These are phyloP conservation scores for Melieria crassipennis DNA, from an alignment of 2,888 invertebrate genomes.

Conservation along the genomic window DNA sequence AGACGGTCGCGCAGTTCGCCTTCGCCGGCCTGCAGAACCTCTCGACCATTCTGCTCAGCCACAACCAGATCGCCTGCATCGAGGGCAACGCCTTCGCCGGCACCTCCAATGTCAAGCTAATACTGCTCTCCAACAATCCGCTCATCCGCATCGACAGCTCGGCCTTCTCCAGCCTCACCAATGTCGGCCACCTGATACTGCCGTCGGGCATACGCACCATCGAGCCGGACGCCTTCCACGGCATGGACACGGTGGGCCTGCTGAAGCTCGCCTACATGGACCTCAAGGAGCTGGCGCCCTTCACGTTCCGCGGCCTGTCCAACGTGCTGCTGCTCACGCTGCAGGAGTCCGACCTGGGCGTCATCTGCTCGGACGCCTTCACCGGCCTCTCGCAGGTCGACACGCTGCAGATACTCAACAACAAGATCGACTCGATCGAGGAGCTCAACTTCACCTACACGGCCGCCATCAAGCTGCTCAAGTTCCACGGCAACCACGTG, in stretches of 20 bases:
- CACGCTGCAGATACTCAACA: slow-evolving; percentile 80
- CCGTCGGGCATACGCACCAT: slow-evolving; percentile 82
- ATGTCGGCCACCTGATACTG: slow-evolving; percentile 83
- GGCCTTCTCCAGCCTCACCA: slow-evolving; percentile 85
- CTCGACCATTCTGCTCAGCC: slow-evolving; percentile 74
- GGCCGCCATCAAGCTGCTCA: slow-evolving; percentile 76
- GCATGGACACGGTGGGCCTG: slow-evolving; percentile 82
- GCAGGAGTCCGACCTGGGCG: slow-evolving; percentile 84
- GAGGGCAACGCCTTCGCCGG: slow-evolving; percentile 87
- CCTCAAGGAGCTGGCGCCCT: slow-evolving; percentile 74
- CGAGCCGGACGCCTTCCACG: slow-evolving; percentile 83
- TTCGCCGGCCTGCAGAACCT: slow-evolving; percentile 87
- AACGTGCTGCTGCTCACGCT: slow-evolving; percentile 80
- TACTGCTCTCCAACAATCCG: slow-evolving; percentile 87
- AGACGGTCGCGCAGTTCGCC: slow-evolving; percentile 82
- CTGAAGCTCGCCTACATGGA: slow-evolving; percentile 88
- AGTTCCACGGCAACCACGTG: slow-evolving; percentile 85
- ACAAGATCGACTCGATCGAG: slow-evolving; percentile 85
- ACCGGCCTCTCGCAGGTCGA: slow-evolving; percentile 79
- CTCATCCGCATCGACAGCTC: slow-evolving; percentile 81
- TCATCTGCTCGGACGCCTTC: slow-evolving; percentile 79
- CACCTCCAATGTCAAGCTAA: slow-evolving; percentile 82
- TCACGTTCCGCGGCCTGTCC: slow-evolving; percentile 80
- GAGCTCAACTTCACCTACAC: slow-evolving; percentile 77
- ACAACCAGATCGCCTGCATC: slow-evolving; percentile 77